Conservation (phyloP, 2,888 invertebrate species). For the Carabus problematicus region DNA sequence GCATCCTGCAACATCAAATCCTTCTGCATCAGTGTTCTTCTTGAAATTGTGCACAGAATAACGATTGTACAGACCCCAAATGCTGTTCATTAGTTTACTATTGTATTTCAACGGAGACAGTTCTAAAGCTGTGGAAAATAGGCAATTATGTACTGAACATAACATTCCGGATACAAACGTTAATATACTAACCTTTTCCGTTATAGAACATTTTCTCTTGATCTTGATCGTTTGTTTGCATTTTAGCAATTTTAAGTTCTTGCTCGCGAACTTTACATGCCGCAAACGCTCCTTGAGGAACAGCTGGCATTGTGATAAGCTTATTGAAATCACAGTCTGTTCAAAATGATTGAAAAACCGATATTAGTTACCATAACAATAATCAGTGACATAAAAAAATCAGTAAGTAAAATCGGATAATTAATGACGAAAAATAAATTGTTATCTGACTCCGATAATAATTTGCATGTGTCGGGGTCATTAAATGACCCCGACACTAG, state of each 20-base stretch:
- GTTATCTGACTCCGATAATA: slow-evolving; percentile 9
- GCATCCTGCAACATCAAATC: slow-evolving; percentile 43
- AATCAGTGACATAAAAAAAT: background rate
- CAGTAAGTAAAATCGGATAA: slow-evolving; percentile 3
- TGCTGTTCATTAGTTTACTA: slow-evolving; percentile 88
- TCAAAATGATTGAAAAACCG: background rate
- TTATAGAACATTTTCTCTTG: slow-evolving; percentile 50
- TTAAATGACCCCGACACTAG: slow-evolving; percentile 20
- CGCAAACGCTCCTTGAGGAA: slow-evolving; percentile 79
- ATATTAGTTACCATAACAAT: too few relatives aligned
- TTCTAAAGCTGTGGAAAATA: slow-evolving; percentile 65
- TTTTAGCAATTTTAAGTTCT: slow-evolving; percentile 65
- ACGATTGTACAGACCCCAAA: slow-evolving; percentile 90
- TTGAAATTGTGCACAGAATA: slow-evolving; percentile 90
- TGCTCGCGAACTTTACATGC: slow-evolving; percentile 72
- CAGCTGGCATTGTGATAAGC: slow-evolving; percentile 68
- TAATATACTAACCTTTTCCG: slow-evolving; percentile 52
- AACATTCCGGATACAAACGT: background rate
- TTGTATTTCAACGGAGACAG: slow-evolving; percentile 79
- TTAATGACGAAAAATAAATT: slow-evolving; percentile 7
- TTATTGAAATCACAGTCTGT: slow-evolving; percentile 52
- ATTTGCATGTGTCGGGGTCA: slow-evolving; percentile 30
- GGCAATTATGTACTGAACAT: background rate
- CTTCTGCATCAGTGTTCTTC: slow-evolving; percentile 71
- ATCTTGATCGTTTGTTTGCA: slow-evolving; percentile 54